A percentile compares a stretch with the other conserved stretches of the same genome.
These are phyloP conservation scores for Capromys pilorides DNA, from an alignment of 2,797 vertebrate genomes.

Conservation along the genomic window DNA sequence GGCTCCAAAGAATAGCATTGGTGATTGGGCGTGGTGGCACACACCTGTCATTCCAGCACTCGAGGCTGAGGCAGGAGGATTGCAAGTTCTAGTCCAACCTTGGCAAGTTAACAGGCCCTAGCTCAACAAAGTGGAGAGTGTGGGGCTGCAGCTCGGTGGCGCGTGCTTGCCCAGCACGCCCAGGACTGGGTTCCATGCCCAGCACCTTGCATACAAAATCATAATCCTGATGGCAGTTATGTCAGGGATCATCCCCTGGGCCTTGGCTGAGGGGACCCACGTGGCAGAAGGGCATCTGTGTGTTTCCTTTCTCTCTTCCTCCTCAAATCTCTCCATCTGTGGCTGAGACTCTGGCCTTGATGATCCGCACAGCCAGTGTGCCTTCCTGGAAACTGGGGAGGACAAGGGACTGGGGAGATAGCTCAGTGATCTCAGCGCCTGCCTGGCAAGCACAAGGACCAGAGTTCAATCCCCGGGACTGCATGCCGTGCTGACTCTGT, in stretches of 20 bases:
- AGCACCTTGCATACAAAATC: background rate
- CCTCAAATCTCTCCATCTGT: background rate
- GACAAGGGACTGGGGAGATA: no score
- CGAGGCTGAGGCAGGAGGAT: no score
- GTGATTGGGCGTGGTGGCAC: no score
- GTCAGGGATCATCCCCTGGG: accelerated
- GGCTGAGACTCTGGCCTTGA: background rate
- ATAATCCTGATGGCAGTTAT: background rate
- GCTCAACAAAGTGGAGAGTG: background rate
- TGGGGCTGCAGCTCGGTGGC: background rate
- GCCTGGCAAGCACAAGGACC: no score
- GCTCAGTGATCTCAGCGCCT: no score
- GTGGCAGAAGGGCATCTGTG: background rate
- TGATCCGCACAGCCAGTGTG: background rate
- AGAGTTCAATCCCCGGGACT: no score
- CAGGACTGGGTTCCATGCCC: background rate
- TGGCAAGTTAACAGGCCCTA: background rate
- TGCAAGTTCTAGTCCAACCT: background rate
- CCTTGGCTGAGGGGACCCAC: background rate
- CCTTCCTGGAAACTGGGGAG: background rate
- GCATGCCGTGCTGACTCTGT: no score
- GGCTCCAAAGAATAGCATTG: no score
- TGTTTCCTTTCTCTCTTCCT: background rate
- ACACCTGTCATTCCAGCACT: no score
- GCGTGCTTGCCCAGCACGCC: background rate